phyloP scores from a whole-genome alignment of 2,113 vertebrate genomes.

The Rhagologus leucostigma region DNA sequence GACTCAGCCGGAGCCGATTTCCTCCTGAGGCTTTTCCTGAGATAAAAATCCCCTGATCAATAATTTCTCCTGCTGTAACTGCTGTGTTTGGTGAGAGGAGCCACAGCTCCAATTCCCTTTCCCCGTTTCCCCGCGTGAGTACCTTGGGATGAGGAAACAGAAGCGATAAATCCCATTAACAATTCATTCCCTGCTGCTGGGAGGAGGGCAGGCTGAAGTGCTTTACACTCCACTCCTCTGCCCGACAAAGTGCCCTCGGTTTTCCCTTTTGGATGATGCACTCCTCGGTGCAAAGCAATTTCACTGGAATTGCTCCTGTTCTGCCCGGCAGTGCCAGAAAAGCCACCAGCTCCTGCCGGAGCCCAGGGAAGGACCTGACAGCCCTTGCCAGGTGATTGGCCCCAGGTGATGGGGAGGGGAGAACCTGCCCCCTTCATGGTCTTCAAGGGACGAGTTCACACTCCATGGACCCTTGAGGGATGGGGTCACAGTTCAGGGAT shows the following conservation, averaged over 20 bases:
- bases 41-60: not conserved
- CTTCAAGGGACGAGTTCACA: not conserved
- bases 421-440: not conserved
- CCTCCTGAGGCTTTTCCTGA: not conserved
- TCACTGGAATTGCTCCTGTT: not conserved
- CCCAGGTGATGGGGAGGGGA: too few species aligned
- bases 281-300: not conserved
- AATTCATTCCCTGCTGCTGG: not conserved
- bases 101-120: not conserved
- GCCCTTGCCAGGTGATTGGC: rapidly evolving
- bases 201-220: not conserved
- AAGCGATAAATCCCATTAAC: not conserved
- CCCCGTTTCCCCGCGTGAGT: rapidly evolving
- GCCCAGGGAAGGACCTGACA: not conserved
- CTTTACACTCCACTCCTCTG: not conserved
- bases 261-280: not conserved
- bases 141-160: not conserved
- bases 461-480: not conserved
- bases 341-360: not conserved
- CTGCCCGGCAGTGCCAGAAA: not conserved
- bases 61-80: not conserved
- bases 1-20: not conserved
- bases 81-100: not conserved
- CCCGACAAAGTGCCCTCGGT: not conserved
- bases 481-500: not conserved